Percentiles rank a stretch among this genome's conserved stretches.
These are phyloP conservation scores for Pogonus chalceus DNA, from an alignment of 1,140 invertebrate species.

Conservation along the genomic window DNA sequence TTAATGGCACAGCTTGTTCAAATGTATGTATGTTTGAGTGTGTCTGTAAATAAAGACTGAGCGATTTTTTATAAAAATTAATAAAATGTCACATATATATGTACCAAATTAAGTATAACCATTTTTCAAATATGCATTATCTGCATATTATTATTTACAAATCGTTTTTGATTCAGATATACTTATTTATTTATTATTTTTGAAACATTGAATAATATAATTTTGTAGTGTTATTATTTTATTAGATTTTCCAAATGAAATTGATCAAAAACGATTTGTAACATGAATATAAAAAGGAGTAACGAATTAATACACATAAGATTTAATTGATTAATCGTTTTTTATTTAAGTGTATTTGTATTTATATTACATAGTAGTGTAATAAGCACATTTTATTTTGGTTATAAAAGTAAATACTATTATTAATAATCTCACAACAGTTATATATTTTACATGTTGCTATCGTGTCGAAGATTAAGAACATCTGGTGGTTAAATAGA, in stretches of 20 bases:
- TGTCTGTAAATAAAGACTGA: conserved; percentile 4
- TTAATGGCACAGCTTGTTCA: neutral
- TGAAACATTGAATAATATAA: too few species aligned
- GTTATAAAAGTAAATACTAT: neutral
- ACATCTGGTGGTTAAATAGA: neutral
- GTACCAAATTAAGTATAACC: neutral
- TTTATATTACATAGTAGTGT: too few species aligned
- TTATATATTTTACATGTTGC: conserved; percentile 7
- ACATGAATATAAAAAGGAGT: too few species aligned
- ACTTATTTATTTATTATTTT: too few species aligned
- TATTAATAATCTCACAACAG: neutral
- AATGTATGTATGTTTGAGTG: conserved; percentile 1
- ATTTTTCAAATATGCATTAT: neutral
- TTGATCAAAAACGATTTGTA: too few species aligned
- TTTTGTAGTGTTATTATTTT: too few species aligned
- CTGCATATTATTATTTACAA: too few species aligned
- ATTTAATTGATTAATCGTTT: too few species aligned
- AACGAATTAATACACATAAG: too few species aligned
- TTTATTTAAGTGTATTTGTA: too few species aligned
- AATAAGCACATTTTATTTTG: neutral
- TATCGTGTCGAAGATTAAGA: conserved; percentile 1
- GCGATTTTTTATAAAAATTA: neutral
- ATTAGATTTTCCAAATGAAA: too few species aligned
- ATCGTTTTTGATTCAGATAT: too few species aligned
- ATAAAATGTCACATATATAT: neutral